These are phyloP conservation scores for Lypha dubia DNA, from an alignment of 2,888 invertebrate genomes.

Conservation along the genomic window DNA sequence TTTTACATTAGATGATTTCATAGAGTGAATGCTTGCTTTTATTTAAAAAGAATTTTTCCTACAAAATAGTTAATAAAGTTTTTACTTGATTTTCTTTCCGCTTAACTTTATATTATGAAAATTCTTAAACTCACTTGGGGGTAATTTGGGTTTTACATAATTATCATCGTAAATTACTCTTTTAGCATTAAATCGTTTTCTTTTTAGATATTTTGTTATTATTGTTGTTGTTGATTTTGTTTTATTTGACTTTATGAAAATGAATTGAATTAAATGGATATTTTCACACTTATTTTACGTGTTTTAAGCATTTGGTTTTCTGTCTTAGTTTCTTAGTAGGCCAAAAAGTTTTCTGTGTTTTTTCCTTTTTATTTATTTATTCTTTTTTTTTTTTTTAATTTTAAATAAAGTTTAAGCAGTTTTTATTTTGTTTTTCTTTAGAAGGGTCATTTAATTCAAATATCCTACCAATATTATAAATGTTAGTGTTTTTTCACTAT, in stretches of 20 bases:
- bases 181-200: slow-evolving; percentile 69
- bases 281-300: slow-evolving; percentile 71
- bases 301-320: slow-evolving; percentile 41
- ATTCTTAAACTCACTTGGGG: slow-evolving; percentile 77
- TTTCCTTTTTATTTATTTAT: slow-evolving; percentile 46
- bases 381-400: slow-evolving; percentile 45
- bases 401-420: slow-evolving; percentile 45
- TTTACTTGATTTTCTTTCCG: background rate
- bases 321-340: slow-evolving; percentile 44
- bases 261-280: slow-evolving; percentile 80
- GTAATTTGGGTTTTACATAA: slow-evolving; percentile 80
- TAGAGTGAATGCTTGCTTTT: slow-evolving; percentile 30
- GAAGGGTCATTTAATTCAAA: too few relatives aligned
- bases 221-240: slow-evolving; percentile 44
- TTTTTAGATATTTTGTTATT: slow-evolving; percentile 13
- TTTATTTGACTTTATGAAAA: slow-evolving; percentile 78
- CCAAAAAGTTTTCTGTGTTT: slow-evolving; percentile 51
- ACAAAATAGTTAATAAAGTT: background rate
- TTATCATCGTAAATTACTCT: slow-evolving; percentile 81
- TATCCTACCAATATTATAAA: too few relatives aligned
- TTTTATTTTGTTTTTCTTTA: background rate
- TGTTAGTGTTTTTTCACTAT: too few relatives aligned
- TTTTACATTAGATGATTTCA: slow-evolving; percentile 79
- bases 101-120: slow-evolving; percentile 18
- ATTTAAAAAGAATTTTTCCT: slow-evolving; percentile 65